These are phyloP conservation scores for Dryobates pubescens DNA, from an alignment of 2,797 vertebrate genomes.

Conservation along the genomic window DNA sequence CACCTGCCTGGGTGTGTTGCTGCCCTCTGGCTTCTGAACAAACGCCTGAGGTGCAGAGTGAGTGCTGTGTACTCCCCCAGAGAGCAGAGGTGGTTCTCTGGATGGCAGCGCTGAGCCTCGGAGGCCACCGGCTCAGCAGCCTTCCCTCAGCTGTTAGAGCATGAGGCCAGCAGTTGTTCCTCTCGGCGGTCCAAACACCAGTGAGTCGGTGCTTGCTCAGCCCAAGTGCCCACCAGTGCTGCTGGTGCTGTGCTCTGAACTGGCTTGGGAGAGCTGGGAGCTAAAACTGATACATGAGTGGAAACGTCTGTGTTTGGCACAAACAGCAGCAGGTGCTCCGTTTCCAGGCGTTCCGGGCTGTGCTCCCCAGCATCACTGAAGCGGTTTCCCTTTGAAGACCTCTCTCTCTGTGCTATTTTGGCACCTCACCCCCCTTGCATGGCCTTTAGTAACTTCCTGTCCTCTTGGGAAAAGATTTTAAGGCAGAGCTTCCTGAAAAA, in stretches of 20 bases:
- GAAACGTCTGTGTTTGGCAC: slow-evolving; percentile 35
- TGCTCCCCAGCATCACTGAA: neutral
- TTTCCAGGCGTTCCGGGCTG: slow-evolving; percentile 21
- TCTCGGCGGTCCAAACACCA: neutral
- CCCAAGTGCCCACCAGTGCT: neutral
- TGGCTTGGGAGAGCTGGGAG: neutral
- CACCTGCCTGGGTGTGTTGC: neutral
- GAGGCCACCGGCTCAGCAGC: neutral
- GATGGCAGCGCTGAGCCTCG: neutral
- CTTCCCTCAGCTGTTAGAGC: neutral
- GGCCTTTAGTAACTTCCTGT: neutral
- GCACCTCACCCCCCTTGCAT: neutral
- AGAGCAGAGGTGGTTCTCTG: neutral
- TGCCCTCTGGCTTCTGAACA: neutral
- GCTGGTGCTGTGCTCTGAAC: neutral
- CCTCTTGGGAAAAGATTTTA: neutral
- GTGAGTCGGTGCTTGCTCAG: neutral
- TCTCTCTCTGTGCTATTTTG: neutral
- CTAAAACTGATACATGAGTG: slow-evolving; percentile 24
- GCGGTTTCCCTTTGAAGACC: slow-evolving; percentile 25
- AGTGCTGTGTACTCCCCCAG: neutral
- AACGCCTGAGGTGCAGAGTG: neutral
- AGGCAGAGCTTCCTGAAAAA: neutral
- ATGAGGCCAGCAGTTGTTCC: neutral
- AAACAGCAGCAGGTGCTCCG: slow-evolving; percentile 43